Conservation (phyloP, 2,888 invertebrate genomes). For the Scelioninae gen. 1 region DNA sequence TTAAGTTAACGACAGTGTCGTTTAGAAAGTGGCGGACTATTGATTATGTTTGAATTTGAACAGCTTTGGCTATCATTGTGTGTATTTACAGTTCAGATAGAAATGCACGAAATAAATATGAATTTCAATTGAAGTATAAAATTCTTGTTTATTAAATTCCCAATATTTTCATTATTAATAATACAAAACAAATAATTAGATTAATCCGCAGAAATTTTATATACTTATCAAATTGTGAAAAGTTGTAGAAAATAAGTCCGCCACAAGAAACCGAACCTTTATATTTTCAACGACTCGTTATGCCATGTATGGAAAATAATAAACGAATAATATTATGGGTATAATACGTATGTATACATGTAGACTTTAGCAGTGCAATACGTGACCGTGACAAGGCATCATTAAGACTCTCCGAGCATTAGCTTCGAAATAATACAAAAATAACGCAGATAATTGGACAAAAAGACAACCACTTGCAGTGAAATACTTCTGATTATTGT, state of each 20-base stretch:
- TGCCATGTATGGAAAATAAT: constrained; percentile 39
- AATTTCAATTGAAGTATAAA: too few relatives aligned
- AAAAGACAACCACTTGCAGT: constrained; percentile 5
- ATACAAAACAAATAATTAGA: too few relatives aligned
- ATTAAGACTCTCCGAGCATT: constrained; percentile 64
- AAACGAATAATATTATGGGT: constrained; percentile 47
- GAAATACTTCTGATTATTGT: constrained; percentile 10
- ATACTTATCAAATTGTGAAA: too few relatives aligned
- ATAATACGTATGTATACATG: constrained; percentile 64
- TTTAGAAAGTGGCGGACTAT: constrained; percentile 43
- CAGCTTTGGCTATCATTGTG: constrained; percentile 16
- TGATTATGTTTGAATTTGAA: constrained; percentile 38
- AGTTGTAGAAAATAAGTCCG: constrained; percentile 10
- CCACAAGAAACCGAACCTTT: constrained; percentile 47
- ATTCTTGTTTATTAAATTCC: too few relatives aligned
- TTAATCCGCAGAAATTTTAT: too few relatives aligned
- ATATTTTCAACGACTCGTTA: constrained; percentile 48
- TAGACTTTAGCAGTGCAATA: constrained; percentile 65
- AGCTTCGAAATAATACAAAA: constrained; percentile 14
- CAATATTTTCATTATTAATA: too few relatives aligned
- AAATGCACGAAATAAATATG: too few relatives aligned
- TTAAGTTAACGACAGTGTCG: constrained; percentile 28
- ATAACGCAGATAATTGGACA: constrained; percentile 15
- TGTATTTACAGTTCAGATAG: constrained; percentile 30
- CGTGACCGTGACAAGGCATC: constrained; percentile 60